Percentiles rank a stretch among this genome's conserved stretches.
Conservation (phyloP, 2,113 vertebrate genomes). For the Formicarius rufipectus region DNA sequence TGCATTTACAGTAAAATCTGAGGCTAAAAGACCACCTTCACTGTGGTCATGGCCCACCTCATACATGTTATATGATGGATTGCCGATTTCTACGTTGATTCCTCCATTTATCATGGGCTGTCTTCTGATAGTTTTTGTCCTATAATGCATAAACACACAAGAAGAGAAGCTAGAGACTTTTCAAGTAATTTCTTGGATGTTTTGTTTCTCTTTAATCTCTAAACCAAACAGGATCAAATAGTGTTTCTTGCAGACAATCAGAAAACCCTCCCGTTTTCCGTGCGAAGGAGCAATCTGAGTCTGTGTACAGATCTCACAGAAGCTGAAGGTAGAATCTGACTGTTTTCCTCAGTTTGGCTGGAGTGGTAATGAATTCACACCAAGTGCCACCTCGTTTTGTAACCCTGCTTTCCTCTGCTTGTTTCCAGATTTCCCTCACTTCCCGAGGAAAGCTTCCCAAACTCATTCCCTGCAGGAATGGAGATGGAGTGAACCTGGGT, state of each 20-base stretch:
- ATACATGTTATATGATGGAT: constrained; percentile 99
- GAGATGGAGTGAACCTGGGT: neutral
- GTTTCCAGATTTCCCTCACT: neutral
- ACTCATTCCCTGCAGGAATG: neutral
- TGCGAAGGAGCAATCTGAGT: neutral
- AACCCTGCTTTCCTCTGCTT: neutral
- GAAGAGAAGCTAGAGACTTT: neutral
- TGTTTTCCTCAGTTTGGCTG: neutral
- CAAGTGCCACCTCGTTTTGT: neutral
- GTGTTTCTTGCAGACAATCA: neutral
- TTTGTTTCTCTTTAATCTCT: neutral
- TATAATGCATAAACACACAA: constrained; percentile 47
- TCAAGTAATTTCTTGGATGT: neutral
- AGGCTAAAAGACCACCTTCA: constrained; percentile 88
- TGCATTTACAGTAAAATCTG: constrained; percentile 92
- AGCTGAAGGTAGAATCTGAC: neutral
- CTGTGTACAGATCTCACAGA: neutral
- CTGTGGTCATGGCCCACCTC: constrained; percentile 96
- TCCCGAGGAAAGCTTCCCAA: neutral
- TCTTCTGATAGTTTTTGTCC: constrained; percentile 94
- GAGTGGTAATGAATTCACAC: neutral
- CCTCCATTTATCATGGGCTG: constrained; percentile 97
- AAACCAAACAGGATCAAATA: neutral
- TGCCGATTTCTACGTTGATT: constrained; percentile 97
- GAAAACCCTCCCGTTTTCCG: neutral